Conservation (phyloP, 2,113 vertebrate species). For the Muscicapa adusta region DNA sequence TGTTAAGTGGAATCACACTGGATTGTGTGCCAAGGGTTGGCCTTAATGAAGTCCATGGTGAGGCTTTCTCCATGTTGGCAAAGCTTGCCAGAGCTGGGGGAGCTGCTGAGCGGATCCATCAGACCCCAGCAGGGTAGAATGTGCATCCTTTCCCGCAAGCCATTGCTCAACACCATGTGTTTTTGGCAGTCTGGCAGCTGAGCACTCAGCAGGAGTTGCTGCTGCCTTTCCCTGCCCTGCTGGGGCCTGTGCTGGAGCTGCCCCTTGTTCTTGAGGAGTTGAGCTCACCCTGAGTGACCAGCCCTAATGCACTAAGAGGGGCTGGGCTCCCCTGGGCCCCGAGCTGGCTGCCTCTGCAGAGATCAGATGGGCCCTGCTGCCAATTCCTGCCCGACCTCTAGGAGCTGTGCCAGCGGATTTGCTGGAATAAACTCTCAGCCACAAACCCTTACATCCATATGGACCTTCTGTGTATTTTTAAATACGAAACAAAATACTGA, state of each 20-base stretch:
- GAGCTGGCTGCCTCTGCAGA: neutral
- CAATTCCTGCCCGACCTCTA: neutral
- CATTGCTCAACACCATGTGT: fast-evolving
- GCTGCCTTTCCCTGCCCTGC: neutral
- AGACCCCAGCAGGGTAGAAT: neutral
- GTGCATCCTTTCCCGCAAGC: neutral
- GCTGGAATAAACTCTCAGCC: neutral
- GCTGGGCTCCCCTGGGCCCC: neutral
- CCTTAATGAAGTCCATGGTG: neutral
- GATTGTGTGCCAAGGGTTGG: neutral
- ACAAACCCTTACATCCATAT: neutral
- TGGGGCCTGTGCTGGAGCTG: neutral
- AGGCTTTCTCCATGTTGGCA: neutral
- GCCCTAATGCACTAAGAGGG: neutral
- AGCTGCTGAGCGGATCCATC: neutral
- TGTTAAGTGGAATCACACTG: neutral
- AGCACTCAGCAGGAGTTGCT: neutral
- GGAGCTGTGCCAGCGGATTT: neutral
- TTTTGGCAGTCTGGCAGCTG: neutral
- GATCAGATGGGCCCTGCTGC: neutral
- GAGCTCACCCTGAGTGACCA: neutral
- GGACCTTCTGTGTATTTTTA: neutral
- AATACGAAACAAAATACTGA: neutral
- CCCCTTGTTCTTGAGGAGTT: neutral
- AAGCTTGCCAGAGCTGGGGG: neutral